Conservation (phyloP, 2,888 invertebrate species). For the Rotaria sp. region DNA sequence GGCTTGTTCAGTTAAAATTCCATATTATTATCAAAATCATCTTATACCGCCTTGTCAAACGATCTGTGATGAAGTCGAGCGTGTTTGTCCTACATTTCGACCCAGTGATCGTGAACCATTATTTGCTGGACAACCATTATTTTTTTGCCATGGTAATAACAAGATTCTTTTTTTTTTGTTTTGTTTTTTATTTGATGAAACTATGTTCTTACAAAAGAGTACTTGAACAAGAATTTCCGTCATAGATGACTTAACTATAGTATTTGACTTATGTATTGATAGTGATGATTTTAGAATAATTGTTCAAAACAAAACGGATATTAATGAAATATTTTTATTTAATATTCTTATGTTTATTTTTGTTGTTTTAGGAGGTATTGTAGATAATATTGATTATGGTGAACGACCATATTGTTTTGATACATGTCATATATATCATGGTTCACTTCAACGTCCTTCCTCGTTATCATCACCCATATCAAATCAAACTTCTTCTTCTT, state of each 20-base stretch:
- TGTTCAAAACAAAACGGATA: no score
- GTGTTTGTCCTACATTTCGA: constrained; percentile 28
- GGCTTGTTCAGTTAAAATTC: constrained; percentile 19
- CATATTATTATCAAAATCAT: background rate
- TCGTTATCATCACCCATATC: background rate
- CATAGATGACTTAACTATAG: no score
- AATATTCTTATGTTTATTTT: background rate
- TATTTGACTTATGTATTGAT: no score
- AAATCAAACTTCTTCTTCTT: background rate
- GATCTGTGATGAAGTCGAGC: constrained; percentile 28
- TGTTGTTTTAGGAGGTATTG: background rate
- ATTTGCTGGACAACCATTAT: constrained; percentile 23
- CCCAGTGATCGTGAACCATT: constrained; percentile 5
- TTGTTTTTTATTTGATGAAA: background rate
- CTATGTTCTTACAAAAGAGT: no score
- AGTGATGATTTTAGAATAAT: no score
- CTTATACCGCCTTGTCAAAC: constrained; percentile 22
- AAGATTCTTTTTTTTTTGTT: background rate
- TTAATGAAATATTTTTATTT: background rate
- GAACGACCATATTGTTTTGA: constrained; percentile 4
- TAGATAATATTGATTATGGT: background rate
- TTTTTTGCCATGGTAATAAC: background rate
- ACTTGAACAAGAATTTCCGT: no score
- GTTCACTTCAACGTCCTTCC: background rate
- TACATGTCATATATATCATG: background rate